Conservation (phyloP, 2,797 vertebrate species). For the Lindbergichthys nudifrons region DNA sequence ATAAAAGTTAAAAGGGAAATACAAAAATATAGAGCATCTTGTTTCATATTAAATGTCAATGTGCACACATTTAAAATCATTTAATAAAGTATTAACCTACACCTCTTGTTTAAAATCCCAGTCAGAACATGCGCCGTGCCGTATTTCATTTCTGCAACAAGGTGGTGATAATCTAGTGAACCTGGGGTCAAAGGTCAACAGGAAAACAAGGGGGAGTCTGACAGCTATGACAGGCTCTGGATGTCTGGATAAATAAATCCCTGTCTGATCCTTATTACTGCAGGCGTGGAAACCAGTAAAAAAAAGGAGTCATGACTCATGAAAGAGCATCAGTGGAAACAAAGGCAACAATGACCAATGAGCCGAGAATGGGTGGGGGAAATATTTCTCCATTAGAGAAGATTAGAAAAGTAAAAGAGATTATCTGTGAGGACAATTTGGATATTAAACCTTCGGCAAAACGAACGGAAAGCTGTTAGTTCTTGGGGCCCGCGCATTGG, state of each 20-base stretch:
- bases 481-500: slow-evolving; percentile 26
- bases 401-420: slow-evolving; percentile 43
- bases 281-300: slow-evolving; percentile 24
- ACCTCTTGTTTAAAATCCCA: not conserved
- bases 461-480: slow-evolving; percentile 39
- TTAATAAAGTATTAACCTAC: not conserved
- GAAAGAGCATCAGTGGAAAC: slow-evolving; percentile 45
- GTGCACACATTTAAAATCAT: not conserved
- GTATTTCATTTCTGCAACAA: slow-evolving; percentile 30
- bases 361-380: not conserved
- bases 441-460: slow-evolving; percentile 60
- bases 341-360: slow-evolving; percentile 34
- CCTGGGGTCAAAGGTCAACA: slow-evolving; percentile 56
- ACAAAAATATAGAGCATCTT: not conserved
- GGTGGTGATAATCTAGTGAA: slow-evolving; percentile 28
- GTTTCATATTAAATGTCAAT: not conserved
- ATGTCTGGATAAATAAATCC: slow-evolving; percentile 22
- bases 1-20: too few species aligned
- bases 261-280: slow-evolving; percentile 26
- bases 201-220: slow-evolving; percentile 11
- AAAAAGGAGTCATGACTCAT: slow-evolving; percentile 33
- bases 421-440: slow-evolving; percentile 43
- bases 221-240: not conserved
- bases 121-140: not conserved
- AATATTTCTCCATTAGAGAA: slow-evolving; percentile 27